These are phyloP conservation scores for Ryuthela nishihirai DNA, from an alignment of 2,888 invertebrate species.

Conservation along the genomic window DNA sequence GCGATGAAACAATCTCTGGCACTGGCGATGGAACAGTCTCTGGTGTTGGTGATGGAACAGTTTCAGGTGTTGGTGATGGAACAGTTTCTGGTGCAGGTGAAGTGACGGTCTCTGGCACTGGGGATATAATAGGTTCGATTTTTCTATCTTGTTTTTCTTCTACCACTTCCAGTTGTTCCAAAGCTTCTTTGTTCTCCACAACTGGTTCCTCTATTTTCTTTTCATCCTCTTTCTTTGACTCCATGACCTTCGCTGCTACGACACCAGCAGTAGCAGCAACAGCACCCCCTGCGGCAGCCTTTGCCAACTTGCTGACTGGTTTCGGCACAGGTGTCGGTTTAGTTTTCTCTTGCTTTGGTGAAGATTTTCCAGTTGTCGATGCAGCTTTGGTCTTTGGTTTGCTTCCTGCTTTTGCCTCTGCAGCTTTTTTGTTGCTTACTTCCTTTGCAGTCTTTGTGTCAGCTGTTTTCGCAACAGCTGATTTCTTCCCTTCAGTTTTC, in stretches of 20 bases:
- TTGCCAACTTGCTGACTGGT: constrained; percentile 18
- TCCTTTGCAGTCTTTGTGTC: constrained; percentile 27
- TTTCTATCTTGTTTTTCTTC: constrained; percentile 11
- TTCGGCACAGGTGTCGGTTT: constrained; percentile 12
- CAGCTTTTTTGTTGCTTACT: constrained; percentile 23
- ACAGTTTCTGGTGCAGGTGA: not conserved
- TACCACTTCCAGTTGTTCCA: constrained; percentile 5
- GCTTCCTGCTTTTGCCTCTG: constrained; percentile 15
- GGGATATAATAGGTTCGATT: constrained; percentile 1
- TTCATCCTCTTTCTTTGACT: constrained; percentile 52
- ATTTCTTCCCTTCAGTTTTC: constrained; percentile 14
- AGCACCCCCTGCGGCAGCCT: constrained; percentile 56
- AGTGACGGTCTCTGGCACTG: not conserved
- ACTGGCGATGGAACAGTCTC: constrained; percentile 9
- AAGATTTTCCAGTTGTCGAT: constrained; percentile 8
- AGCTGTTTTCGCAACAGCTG: constrained; percentile 8
- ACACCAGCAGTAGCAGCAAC: constrained; percentile 57
- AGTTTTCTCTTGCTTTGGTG: constrained; percentile 8
- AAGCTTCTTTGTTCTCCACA: not conserved
- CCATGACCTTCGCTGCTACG: constrained; percentile 58
- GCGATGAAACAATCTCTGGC: not conserved
- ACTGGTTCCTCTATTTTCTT: constrained; percentile 3
- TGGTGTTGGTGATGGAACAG: not conserved
- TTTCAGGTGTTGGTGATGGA: not conserved
- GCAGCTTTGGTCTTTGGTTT: constrained; percentile 30